Evolutionary conservation across 2,797 vertebrate genomes (phyloP).

Genomic region (Rhabdophis nuchalis): DNA sequence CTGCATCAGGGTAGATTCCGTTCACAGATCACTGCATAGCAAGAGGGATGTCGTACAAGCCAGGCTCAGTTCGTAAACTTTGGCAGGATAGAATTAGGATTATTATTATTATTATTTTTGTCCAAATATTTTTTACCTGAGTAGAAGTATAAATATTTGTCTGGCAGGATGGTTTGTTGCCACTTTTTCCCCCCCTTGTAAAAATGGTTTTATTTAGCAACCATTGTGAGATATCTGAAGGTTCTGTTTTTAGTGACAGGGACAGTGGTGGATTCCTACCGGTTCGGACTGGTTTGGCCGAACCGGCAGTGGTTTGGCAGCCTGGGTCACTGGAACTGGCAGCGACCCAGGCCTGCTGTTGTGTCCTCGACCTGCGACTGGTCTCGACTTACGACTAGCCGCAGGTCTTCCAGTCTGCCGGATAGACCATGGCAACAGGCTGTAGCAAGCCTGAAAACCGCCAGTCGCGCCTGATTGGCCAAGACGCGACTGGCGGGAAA

Average conservation of each 20-base stretch:
- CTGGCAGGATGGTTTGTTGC: constrained; percentile 62
- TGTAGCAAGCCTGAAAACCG: too few relatives aligned
- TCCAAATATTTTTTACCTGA: constrained; percentile 62
- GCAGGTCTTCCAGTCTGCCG: too few relatives aligned
- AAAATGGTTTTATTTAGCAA: constrained; percentile 48
- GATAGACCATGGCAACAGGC: too few relatives aligned
- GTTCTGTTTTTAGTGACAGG: constrained; percentile 18
- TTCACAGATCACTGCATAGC: constrained; percentile 81
- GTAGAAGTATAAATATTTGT: constrained; percentile 33
- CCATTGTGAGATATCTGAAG: constrained; percentile 33
- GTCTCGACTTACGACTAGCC: too few relatives aligned
- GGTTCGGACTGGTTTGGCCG: too few relatives aligned
- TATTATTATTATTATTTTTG: constrained; percentile 32
- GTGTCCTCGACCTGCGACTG: too few relatives aligned
- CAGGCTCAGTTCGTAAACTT: constrained; percentile 43
- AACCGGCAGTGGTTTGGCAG: too few relatives aligned
- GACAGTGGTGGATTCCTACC: too few relatives aligned
- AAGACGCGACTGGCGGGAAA: too few relatives aligned
- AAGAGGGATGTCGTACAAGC: constrained; percentile 64
- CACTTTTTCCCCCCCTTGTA: constrained; percentile 60
- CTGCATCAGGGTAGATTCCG: constrained; percentile 83
- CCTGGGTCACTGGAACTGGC: too few relatives aligned
- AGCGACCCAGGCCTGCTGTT: too few relatives aligned
- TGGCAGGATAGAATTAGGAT: constrained; percentile 36
- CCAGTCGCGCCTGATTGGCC: too few relatives aligned